Evolutionary conservation across 2,888 invertebrate species (phyloP).

Genomic region (Chorisops tibialis): DNA sequence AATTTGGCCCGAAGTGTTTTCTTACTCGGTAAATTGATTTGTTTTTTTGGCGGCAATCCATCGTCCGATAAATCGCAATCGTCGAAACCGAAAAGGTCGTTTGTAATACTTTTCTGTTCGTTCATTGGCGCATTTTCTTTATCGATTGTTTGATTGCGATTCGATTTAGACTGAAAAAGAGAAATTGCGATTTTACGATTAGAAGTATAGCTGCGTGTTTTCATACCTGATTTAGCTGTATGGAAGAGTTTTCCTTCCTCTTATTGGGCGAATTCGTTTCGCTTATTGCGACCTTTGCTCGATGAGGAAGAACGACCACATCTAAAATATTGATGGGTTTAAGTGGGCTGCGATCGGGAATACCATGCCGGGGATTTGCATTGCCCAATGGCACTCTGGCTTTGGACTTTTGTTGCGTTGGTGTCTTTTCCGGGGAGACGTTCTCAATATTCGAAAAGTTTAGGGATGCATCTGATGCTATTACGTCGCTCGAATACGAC

Average conservation of each 20-base stretch:
- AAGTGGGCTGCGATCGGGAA: conserved; percentile 42
- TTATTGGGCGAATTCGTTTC: background rate
- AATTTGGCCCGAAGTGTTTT: conserved; percentile 39
- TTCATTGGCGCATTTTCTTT: background rate
- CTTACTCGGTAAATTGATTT: conserved; percentile 21
- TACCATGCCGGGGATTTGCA: conserved; percentile 41
- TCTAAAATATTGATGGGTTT: conserved; percentile 46
- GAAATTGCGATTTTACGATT: too few species aligned
- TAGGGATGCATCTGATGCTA: conserved; percentile 34
- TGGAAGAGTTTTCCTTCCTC: background rate
- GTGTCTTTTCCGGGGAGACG: conserved; percentile 8
- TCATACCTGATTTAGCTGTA: background rate
- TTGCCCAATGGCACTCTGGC: conserved; percentile 22
- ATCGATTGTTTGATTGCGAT: background rate
- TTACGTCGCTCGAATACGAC: conserved; percentile 47
- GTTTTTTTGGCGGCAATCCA: conserved; percentile 3
- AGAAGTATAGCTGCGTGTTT: background rate
- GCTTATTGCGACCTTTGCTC: background rate
- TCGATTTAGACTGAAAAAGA: too few species aligned
- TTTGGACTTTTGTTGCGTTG: background rate
- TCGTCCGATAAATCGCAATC: conserved; percentile 38
- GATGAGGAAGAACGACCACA: conserved; percentile 40
- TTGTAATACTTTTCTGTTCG: background rate
- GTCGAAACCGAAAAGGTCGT: conserved; percentile 44
- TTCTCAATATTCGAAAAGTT: conserved; percentile 29